Percentiles rank a stretch among this genome's conserved stretches.
Conservation (phyloP, 2,113 vertebrate genomes). For the Otis tarda region DNA sequence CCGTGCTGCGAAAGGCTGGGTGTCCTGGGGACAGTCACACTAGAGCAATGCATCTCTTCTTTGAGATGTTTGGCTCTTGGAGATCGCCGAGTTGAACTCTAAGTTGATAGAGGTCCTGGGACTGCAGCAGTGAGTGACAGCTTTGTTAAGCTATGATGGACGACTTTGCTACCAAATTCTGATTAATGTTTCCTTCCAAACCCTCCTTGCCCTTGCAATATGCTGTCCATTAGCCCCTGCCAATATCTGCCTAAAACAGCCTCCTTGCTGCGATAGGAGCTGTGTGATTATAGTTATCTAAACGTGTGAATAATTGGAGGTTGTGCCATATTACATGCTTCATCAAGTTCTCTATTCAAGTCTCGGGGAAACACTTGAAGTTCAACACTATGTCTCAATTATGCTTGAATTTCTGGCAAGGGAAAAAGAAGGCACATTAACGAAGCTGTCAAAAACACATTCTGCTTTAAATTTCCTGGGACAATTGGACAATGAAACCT, state of each 20-base stretch:
- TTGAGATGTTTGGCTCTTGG: background rate
- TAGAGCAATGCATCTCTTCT: background rate
- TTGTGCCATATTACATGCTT: slow-evolving; percentile 72
- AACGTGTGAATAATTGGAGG: slow-evolving; percentile 79
- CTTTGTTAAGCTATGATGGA: slow-evolving; percentile 67
- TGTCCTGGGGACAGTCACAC: slow-evolving; percentile 11
- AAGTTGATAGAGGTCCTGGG: slow-evolving; percentile 32
- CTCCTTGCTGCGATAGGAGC: slow-evolving; percentile 51
- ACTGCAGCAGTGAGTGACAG: slow-evolving; percentile 47
- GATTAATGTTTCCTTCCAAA: slow-evolving; percentile 65
- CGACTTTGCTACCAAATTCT: slow-evolving; percentile 66
- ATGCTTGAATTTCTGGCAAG: slow-evolving; percentile 68
- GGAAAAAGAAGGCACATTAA: slow-evolving; percentile 50
- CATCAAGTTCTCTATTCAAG: slow-evolving; percentile 73
- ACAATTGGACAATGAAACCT: slow-evolving; percentile 65
- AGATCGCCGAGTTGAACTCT: slow-evolving; percentile 26
- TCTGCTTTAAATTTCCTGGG: slow-evolving; percentile 72
- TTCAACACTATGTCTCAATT: slow-evolving; percentile 73
- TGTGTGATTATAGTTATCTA: slow-evolving; percentile 71
- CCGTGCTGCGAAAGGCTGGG: background rate
- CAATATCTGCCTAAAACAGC: slow-evolving; percentile 68
- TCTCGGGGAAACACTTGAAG: slow-evolving; percentile 72
- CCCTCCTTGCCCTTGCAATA: slow-evolving; percentile 56
- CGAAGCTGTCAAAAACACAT: slow-evolving; percentile 71
- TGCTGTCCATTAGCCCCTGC: slow-evolving; percentile 73